Evolutionary conservation across 2,797 vertebrate genomes (phyloP), one percentile per base, ranked within the genome.

Genomic region (Labroides dimidiatus): DNA sequence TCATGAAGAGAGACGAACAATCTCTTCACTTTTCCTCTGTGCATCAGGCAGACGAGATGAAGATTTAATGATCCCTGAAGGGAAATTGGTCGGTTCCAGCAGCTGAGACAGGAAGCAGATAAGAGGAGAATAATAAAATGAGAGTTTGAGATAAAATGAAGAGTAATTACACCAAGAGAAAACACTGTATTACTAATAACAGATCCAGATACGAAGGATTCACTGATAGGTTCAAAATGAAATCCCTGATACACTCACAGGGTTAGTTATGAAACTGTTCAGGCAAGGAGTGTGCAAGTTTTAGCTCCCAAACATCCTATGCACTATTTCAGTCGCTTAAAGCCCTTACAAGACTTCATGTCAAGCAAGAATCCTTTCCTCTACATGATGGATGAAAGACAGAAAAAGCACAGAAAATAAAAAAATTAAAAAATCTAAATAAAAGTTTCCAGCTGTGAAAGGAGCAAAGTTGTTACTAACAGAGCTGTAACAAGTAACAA

Each of bases 61-160:
- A 69, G 52, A 69, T 77, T 69, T 76, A 85, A 85, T 69, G 79
- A 75, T 69, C 70, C 64, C 70, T 44, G 60, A 63, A 64, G 53
- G 74, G 39, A 77, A 75, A 82, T 24, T 53, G 69, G 45, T 61
- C 65, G 23, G 57, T 23, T 50, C 53, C 54, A 17, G 71, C 54
- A n/a, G 45, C 50, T 50, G 69, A 67, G 63, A 73, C 63, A 17
- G 15, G 52, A 47, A 53, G 16, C 36, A 33, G 68, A 69, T 69
- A 48, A 39, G 48, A 63, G 8, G 21, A 36, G 44, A 43, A 62
- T 54, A 51, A 63, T 39, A 61, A 54, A 67, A 57, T 33, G 39
- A 58, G 50, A n/a, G 37, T 47, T 66, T 0, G 14, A 20, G 59
- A 64, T 66, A 30, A 72, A 61, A 45, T 30, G 17, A 6, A 60